Base-by-base conservation (phyloP, 35 echinoderm and acorn worm genomes). In the Amphiura filiformis region DNA sequence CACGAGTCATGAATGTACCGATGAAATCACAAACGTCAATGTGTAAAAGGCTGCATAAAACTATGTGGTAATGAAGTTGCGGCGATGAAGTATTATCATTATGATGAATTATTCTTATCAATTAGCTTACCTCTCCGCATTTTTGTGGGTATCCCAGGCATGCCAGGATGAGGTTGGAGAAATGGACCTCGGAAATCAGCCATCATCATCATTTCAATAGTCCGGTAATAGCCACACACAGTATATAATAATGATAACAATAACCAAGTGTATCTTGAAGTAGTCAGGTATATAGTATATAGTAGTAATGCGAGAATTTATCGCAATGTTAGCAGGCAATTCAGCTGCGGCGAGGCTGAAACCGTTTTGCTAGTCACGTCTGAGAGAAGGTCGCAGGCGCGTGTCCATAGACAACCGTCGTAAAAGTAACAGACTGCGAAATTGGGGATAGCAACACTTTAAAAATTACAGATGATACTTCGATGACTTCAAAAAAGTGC, bases 371-470 rank as follows among this genome's bases (percentile, higher is more conserved):
- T 30, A 3, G 61, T 70, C 61, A 70, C 61, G 61, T 70, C 61
- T 70, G 17, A 70, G 61, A 70, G 61, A 70, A 26, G 28, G 61
- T 70, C 61, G 61, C 15, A 70, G 26, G 61, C 61, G 61, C 61
- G 61, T 70, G 61, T 70, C 61, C 61, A 70, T 23, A 70, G 61
- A 70, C n/a, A n/a, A n/a, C 4, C 61, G 61, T 70, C 26, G 61
- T 70, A n/a, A 70, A 70, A 26, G 61, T 70, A 70, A 70, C 61
- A 70, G 61, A 70, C 61, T 70, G 61, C 61, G 61, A 70, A 70
- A 70, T 70, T 70, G 28, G 26, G 26, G 15, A 70, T 70, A 2
- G 61, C 61, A 26, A 70, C 61, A 70, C 61, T 70, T 70, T 26
- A 70, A 70, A 70, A 70, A 70, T 26, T 15, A 30, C 1, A 52